phyloP scores from a whole-genome alignment of 2,113 vertebrate genomes.

The Eretmochelys imbricata region DNA sequence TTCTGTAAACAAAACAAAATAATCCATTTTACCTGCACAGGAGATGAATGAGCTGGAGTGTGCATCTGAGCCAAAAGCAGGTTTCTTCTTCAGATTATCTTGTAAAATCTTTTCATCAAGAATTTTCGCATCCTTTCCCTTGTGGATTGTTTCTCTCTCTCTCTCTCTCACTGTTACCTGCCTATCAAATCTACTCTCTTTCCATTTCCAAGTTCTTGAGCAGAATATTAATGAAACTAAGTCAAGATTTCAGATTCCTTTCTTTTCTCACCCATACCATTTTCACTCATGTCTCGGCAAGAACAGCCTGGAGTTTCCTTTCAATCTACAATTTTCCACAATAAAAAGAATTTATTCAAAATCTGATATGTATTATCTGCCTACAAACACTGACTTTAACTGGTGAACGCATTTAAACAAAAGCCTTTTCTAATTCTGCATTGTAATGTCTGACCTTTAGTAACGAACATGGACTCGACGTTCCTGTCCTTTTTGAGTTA shows the following conservation, averaged over 20 bases:
- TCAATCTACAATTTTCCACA: neutral
- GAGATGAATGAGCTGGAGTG: neutral
- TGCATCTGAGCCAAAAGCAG: neutral
- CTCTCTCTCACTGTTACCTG: neutral
- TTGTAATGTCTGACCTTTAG: neutral
- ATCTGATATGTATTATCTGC: neutral
- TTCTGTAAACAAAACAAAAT: slow-evolving; percentile 9
- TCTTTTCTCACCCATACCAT: neutral
- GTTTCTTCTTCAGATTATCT: neutral
- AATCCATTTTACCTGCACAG: neutral
- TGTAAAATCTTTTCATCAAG: neutral
- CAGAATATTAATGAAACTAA: neutral
- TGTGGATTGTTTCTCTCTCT: neutral
- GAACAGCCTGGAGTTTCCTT: neutral
- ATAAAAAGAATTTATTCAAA: neutral
- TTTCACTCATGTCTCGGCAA: neutral
- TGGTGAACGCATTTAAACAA: neutral
- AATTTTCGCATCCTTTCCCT: neutral
- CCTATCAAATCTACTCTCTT: neutral
- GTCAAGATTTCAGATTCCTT: neutral
- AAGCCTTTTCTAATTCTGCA: neutral
- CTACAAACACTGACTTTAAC: neutral
- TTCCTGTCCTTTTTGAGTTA: neutral
- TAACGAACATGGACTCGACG: neutral
- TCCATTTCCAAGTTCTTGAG: neutral